Evolutionary conservation across 2,888 invertebrate genomes (phyloP), one percentile per base, ranked within the genome.

Genomic region (Automeris io): DNA sequence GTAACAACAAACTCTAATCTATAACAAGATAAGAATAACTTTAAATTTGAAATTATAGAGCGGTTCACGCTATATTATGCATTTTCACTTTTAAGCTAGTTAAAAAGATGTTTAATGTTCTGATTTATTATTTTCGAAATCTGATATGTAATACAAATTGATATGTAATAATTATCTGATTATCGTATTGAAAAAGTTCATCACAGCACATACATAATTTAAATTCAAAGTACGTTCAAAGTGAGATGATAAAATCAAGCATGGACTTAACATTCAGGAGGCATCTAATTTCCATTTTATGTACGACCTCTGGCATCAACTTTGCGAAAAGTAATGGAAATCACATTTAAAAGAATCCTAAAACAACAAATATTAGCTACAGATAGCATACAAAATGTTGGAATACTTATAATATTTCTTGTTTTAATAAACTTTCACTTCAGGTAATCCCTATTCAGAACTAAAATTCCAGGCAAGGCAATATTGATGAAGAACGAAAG

Each of bases 201-300:
- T 68, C 62, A 59, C 43, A 43, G 42, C 43, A 46, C 49, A 54
- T 51, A 50, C 59, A 64, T 70, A n/a, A n/a, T 70, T 60, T 62
- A 72, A 69, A 78, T 75, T 77, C 77, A 52, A 44, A 41, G 43
- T 50, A 47, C 64, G 68, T 65, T 54, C 46, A 43, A 49, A 46
- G 47, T 60, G 57, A 69, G 62, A 61, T 69, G 77, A 75, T 76
- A 74, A 75, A 77, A 74, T 77, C 76, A 75, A 69, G 68, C 70
- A 61, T 72, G 69, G 77, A 74, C 68, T 74, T 70, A 69, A 61
- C 61, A 73, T 74, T 72, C 67, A 56, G 57, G 51, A 66, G 57
- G 70, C 44, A 56, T 46, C 51, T 50, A 71, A 76, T 76, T 76
- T 71, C 61, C 74, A 76, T 77, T 71, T 69, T 65, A 66, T 60